Percentiles rank a stretch among this genome's conserved stretches.
Evolutionary conservation across 2,797 vertebrate genomes (phyloP).

Genomic region (Syngnathus rostellatus): DNA sequence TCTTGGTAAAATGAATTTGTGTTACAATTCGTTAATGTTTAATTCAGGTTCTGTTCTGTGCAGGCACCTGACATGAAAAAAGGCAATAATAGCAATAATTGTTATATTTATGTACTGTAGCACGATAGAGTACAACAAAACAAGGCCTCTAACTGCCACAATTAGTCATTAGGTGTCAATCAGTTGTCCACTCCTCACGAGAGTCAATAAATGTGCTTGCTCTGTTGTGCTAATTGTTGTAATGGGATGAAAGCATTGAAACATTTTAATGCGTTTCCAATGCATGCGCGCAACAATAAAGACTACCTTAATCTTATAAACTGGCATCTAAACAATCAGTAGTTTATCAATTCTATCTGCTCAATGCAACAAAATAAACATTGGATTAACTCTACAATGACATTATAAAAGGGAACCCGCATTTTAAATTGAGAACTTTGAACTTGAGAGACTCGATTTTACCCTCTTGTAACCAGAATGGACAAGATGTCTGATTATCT

Average conservation of each 20-base stretch:
- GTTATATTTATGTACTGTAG: no score
- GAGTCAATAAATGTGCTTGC: background rate
- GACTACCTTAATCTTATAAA: background rate
- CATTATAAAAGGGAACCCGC: slow-evolving; percentile 55
- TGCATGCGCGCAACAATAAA: background rate
- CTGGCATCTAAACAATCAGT: background rate
- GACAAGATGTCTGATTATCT: slow-evolving; percentile 76
- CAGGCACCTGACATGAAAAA: no score
- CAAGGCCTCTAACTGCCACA: background rate
- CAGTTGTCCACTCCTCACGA: background rate
- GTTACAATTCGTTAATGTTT: no score
- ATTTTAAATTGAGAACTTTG: slow-evolving; percentile 58
- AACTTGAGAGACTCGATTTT: slow-evolving; percentile 48
- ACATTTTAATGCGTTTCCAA: background rate
- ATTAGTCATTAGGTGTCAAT: background rate
- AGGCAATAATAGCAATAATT: no score
- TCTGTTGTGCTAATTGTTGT: background rate
- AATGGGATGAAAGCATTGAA: background rate
- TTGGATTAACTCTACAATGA: slow-evolving; percentile 42
- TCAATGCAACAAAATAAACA: slow-evolving; percentile 9
- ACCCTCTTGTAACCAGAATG: slow-evolving; percentile 60
- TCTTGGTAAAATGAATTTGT: no score
- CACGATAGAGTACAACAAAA: no score
- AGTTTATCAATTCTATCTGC: slow-evolving; percentile 9
- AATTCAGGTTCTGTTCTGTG: no score